phyloP scores from a whole-genome alignment of 2,113 vertebrate genomes.

The Ammodytes marinus region DNA sequence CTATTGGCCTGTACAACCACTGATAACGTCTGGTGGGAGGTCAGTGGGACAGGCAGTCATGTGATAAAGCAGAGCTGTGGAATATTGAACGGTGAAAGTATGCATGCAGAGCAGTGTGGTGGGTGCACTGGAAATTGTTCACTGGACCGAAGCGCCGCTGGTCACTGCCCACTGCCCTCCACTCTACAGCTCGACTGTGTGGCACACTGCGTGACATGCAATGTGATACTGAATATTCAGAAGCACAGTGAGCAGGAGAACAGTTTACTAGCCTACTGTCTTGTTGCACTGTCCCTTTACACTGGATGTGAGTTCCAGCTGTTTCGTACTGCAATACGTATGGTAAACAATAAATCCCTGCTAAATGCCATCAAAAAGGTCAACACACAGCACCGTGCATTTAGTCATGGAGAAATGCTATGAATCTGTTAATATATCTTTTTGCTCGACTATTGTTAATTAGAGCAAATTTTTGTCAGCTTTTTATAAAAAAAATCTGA shows the following conservation, averaged over 20 bases:
- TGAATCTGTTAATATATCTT: not conserved
- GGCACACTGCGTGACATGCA: not conserved
- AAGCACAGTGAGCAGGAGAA: not conserved
- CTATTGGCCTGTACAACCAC: slow-evolving; percentile 27
- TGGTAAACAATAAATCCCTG: not conserved
- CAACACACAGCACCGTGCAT: not conserved
- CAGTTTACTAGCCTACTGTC: not conserved
- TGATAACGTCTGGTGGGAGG: slow-evolving; percentile 62
- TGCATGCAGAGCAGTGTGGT: slow-evolving; percentile 27
- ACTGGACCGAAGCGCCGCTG: slow-evolving; percentile 23
- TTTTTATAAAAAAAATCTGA: not conserved
- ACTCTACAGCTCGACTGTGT: slow-evolving; percentile 1
- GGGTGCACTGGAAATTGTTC: slow-evolving; percentile 27
- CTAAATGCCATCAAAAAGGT: not conserved
- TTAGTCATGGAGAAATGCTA: not conserved
- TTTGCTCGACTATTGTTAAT: not conserved
- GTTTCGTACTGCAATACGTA: not conserved
- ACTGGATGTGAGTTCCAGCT: not conserved
- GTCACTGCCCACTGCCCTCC: slow-evolving; percentile 10
- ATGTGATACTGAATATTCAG: not conserved
- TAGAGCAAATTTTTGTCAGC: not conserved
- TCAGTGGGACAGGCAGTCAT: slow-evolving; percentile 60
- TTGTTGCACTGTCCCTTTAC: not conserved
- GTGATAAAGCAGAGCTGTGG: slow-evolving; percentile 29
- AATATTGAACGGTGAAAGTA: slow-evolving; percentile 42